Evolutionary conservation across 2,888 invertebrate species (phyloP).

Genomic region (Agriopis marginaria): DNA sequence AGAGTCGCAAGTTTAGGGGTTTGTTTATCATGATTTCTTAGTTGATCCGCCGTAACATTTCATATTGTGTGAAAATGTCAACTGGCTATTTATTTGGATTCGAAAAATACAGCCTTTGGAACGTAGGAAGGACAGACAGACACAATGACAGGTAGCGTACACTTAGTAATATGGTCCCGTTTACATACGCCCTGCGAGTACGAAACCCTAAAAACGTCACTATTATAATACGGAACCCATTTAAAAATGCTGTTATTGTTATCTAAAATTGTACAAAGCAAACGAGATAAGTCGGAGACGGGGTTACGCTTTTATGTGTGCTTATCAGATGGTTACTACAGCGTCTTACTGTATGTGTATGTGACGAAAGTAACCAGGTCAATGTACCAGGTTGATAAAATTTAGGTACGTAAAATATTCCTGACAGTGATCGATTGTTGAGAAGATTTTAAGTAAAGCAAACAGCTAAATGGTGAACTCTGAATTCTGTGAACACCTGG

Average conservation of each 20-base stretch:
- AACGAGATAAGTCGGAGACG: conserved; percentile 70
- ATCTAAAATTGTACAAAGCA: conserved; percentile 66
- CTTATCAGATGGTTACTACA: conserved; percentile 69
- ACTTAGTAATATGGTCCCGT: too few relatives aligned
- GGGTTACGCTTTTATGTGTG: conserved; percentile 51
- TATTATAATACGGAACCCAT: conserved; percentile 18
- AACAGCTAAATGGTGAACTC: conserved; percentile 72
- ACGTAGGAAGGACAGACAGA: too few relatives aligned
- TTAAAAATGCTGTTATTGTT: conserved; percentile 37
- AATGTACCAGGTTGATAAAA: conserved; percentile 77
- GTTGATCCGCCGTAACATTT: too few relatives aligned
- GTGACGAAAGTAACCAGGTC: conserved; percentile 76
- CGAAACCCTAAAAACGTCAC: not conserved
- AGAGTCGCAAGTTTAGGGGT: too few relatives aligned
- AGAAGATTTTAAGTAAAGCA: conserved; percentile 76
- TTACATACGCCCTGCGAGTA: not conserved
- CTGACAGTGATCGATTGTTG: conserved; percentile 82
- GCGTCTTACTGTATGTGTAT: conserved; percentile 56
- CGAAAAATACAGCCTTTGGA: too few relatives aligned
- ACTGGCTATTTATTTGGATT: too few relatives aligned
- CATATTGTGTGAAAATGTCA: too few relatives aligned
- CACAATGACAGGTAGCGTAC: too few relatives aligned
- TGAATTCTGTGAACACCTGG: conserved; percentile 69
- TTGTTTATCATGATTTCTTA: too few relatives aligned
- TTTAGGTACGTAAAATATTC: conserved; percentile 55